These are phyloP conservation scores for Priocnemis perturbator DNA, from an alignment of 2,888 invertebrate species.

Conservation along the genomic window DNA sequence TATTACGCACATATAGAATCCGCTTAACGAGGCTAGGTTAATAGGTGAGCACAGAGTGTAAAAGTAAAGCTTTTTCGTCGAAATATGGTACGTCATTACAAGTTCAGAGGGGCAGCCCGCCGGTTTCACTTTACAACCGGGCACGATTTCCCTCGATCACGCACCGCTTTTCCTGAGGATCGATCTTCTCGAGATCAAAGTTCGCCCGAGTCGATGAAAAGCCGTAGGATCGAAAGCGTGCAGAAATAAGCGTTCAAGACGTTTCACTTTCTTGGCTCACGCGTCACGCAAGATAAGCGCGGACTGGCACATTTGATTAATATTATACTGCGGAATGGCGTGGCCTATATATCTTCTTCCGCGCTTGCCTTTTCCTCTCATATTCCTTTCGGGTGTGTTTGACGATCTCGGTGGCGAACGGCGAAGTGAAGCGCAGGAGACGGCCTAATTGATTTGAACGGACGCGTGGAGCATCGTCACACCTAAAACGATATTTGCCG, in stretches of 20 bases:
- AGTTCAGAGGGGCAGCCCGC: too few relatives aligned
- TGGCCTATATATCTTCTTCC: too few relatives aligned
- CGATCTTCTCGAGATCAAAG: background rate
- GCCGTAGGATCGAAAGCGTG: too few relatives aligned
- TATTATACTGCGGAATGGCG: too few relatives aligned
- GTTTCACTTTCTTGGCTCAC: background rate
- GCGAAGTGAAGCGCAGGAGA: too few relatives aligned
- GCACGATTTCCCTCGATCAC: background rate
- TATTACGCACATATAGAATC: background rate
- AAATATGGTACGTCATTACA: conserved; percentile 9
- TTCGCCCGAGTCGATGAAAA: background rate
- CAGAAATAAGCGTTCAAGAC: too few relatives aligned
- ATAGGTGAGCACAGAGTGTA: conserved; percentile 10
- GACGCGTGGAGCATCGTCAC: conserved; percentile 29
- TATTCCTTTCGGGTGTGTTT: too few relatives aligned
- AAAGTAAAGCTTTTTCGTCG: background rate
- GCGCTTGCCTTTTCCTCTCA: too few relatives aligned
- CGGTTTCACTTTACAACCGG: too few relatives aligned
- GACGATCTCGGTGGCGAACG: conserved; percentile 5
- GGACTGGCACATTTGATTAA: too few relatives aligned
- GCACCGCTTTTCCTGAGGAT: background rate
- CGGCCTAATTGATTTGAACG: too few relatives aligned
- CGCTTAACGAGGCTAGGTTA: background rate
- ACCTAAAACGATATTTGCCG: conserved; percentile 62
- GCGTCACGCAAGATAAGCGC: background rate